Percentiles rank a stretch among this genome's conserved stretches.
Evolutionary conservation across 2,888 invertebrate species (phyloP).

Genomic region (Agapostemon virescens): DNA sequence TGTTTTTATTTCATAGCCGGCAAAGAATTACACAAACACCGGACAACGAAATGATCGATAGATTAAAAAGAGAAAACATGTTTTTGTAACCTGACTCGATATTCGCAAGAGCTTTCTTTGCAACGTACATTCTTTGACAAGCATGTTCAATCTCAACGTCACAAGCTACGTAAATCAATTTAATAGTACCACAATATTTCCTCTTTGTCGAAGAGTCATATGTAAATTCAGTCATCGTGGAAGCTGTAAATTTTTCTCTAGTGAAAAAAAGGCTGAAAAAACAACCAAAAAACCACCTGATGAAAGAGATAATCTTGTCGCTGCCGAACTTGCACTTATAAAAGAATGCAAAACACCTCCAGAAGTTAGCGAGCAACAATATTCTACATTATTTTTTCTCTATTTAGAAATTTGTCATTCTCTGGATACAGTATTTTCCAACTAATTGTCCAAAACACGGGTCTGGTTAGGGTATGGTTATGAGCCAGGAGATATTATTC

Average conservation of each 20-base stretch:
- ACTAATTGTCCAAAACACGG: too few relatives aligned
- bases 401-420: not conserved
- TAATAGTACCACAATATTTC: constrained; percentile 26
- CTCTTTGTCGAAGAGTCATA: constrained; percentile 26
- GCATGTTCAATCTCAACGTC: constrained; percentile 45
- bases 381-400: not conserved
- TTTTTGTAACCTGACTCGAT: constrained; percentile 21
- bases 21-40: constrained; percentile 23
- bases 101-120: constrained; percentile 6
- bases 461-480: too few relatives aligned
- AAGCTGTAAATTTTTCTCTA: constrained; percentile 35
- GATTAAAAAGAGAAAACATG: constrained; percentile 36
- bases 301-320: not conserved
- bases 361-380: constrained; percentile 51
- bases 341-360: constrained; percentile 48
- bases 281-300: not conserved
- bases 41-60: constrained; percentile 48
- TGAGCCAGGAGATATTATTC: too few relatives aligned
- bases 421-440: too few relatives aligned
- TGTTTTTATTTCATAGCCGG: constrained; percentile 40
- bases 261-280: not conserved
- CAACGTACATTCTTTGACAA: constrained; percentile 19
- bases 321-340: constrained; percentile 18
- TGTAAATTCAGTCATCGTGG: constrained; percentile 19
- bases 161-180: constrained; percentile 20